Evolutionary conservation across 53 echinoderm and acorn worm species (phyloP).

Genomic region (Holothuria scabra): DNA sequence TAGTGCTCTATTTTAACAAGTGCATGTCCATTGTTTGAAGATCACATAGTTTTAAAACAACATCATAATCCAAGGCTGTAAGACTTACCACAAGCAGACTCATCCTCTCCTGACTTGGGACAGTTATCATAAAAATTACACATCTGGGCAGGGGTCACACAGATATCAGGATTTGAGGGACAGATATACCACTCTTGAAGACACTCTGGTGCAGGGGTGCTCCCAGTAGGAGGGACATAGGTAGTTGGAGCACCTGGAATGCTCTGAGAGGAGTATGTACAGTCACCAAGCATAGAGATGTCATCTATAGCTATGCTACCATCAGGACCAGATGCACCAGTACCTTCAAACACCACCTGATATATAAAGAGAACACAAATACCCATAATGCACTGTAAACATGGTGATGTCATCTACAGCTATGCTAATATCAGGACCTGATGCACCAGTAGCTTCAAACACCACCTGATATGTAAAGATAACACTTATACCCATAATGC

Average conservation of each 20-base stretch:
- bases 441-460: constrained; percentile 57
- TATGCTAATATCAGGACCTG: constrained; percentile 65
- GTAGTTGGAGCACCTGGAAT: background rate
- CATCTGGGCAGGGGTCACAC: constrained; percentile 54
- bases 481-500: too few relatives aligned
- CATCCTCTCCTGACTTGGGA: constrained; percentile 58
- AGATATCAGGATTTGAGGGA: constrained; percentile 46
- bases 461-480: constrained; percentile 45
- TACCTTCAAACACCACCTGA: constrained; percentile 75
- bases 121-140: constrained; percentile 73
- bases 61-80: too few relatives aligned
- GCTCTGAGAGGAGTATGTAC: too few relatives aligned
- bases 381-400: constrained; percentile 19
- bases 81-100: constrained; percentile 66
- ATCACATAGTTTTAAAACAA: too few relatives aligned
- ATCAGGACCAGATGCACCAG: constrained; percentile 55
- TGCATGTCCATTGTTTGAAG: too few relatives aligned
- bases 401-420: constrained; percentile 81
- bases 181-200: background rate
- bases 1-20: too few relatives aligned
- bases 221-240: background rate
- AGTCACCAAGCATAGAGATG: constrained; percentile 69
- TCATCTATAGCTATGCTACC: constrained; percentile 87
- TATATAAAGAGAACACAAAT: background rate
- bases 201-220: background rate